These are phyloP conservation scores for Aproaerema taeniolella DNA, from an alignment of 2,888 invertebrate genomes.

Conservation along the genomic window DNA sequence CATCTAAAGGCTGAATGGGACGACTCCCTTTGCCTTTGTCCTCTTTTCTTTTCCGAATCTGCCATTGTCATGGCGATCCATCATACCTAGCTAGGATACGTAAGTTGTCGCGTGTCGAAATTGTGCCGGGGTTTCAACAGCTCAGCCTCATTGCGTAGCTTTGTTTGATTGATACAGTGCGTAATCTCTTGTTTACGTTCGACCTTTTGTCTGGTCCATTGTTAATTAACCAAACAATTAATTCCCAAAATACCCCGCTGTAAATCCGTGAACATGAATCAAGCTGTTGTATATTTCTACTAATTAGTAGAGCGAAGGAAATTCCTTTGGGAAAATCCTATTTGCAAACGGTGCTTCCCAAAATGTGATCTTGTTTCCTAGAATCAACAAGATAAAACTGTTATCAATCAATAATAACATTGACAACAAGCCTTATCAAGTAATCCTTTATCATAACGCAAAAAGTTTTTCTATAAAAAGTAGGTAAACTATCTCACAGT, in stretches of 20 bases:
- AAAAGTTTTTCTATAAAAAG: too few species aligned
- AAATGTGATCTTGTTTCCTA: too few species aligned
- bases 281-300: too few species aligned
- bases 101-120: conserved; percentile 55
- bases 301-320: too few species aligned
- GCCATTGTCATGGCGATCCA: not conserved
- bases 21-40: too few species aligned
- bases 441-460: too few species aligned
- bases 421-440: too few species aligned
- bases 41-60: not conserved
- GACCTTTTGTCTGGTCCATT: conserved; percentile 47
- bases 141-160: conserved; percentile 48
- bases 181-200: conserved; percentile 57
- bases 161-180: conserved; percentile 67
- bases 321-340: not conserved
- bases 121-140: conserved; percentile 52
- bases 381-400: too few species aligned
- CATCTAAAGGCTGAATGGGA: too few species aligned
- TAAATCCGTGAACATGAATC: not conserved
- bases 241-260: not conserved
- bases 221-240: conserved; percentile 27
- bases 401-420: too few species aligned
- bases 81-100: conserved; percentile 37
- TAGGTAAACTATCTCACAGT: too few species aligned
- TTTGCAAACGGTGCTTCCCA: too few species aligned